These are phyloP conservation scores for Tillus elongatus DNA, from an alignment of 2,888 invertebrate species.

Conservation along the genomic window DNA sequence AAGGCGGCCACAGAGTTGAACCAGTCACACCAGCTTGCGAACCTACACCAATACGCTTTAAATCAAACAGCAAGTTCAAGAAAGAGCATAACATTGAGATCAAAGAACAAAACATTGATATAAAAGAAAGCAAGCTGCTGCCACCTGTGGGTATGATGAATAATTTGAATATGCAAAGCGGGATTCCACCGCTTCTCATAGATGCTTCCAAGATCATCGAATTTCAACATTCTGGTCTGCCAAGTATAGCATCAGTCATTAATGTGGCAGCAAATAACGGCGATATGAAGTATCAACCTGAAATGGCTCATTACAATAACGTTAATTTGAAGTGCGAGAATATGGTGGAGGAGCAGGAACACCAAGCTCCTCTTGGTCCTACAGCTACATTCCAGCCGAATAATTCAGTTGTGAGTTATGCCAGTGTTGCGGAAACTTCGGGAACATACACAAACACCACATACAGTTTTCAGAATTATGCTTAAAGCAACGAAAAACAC, in stretches of 20 bases:
- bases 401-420: not conserved
- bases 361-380: constrained; percentile 1
- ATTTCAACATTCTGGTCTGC: constrained; percentile 25
- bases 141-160: constrained; percentile 31
- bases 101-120: constrained; percentile 10
- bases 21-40: constrained; percentile 38
- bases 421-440: constrained; percentile 11
- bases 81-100: constrained; percentile 15
- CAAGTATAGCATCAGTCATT: constrained; percentile 11
- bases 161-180: constrained; percentile 26
- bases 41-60: constrained; percentile 38
- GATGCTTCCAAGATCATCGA: constrained; percentile 32
- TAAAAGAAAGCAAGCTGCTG: constrained; percentile 15
- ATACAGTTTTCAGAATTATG: constrained; percentile 24
- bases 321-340: constrained; percentile 17
- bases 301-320: not conserved
- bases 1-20: constrained; percentile 41
- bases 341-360: constrained; percentile 13
- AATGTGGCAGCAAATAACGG: constrained; percentile 15
- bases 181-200: constrained; percentile 29
- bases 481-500: too few species aligned
- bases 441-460: constrained; percentile 16
- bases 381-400: not conserved
- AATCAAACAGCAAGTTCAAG: constrained; percentile 32
- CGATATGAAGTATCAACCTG: constrained; percentile 1